Evolutionary conservation across 2,888 invertebrate species (phyloP).

Genomic region (Drosophila paracracens): DNA sequence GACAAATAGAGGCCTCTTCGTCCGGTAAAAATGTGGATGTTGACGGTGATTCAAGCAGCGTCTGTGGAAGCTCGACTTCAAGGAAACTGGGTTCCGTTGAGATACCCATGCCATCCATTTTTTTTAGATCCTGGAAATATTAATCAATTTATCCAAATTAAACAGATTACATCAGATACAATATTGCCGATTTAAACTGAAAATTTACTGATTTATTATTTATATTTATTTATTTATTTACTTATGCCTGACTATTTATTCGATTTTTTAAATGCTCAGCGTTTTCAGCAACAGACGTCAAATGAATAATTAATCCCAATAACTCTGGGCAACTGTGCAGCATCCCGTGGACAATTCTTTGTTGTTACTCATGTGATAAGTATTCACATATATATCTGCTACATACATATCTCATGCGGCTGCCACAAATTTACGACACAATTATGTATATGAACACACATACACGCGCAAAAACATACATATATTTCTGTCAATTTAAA

Average conservation of each 20-base stretch:
- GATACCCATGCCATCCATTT: constrained; percentile 74
- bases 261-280: not conserved
- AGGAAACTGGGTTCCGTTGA: constrained; percentile 83
- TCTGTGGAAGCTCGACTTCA: constrained; percentile 81
- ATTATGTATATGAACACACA: constrained; percentile 12
- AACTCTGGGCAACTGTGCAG: not conserved
- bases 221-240: not conserved
- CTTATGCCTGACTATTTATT: not conserved
- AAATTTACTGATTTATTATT: not conserved
- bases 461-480: not conserved
- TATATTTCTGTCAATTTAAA: not conserved
- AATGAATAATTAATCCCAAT: not conserved
- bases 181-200: not conserved
- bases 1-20: constrained; percentile 89
- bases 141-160: not conserved
- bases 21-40: constrained; percentile 85
- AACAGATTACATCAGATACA: not conserved
- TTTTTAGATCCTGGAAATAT: constrained; percentile 1
- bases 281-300: not conserved
- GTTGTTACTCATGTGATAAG: not conserved
- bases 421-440: constrained; percentile 5
- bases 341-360: not conserved
- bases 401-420: not conserved
- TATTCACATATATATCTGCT: not conserved
- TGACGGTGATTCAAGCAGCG: constrained; percentile 83